These are phyloP conservation scores for Pachydiplax longipennis DNA, from an alignment of 2,888 invertebrate genomes.

Conservation along the genomic window DNA sequence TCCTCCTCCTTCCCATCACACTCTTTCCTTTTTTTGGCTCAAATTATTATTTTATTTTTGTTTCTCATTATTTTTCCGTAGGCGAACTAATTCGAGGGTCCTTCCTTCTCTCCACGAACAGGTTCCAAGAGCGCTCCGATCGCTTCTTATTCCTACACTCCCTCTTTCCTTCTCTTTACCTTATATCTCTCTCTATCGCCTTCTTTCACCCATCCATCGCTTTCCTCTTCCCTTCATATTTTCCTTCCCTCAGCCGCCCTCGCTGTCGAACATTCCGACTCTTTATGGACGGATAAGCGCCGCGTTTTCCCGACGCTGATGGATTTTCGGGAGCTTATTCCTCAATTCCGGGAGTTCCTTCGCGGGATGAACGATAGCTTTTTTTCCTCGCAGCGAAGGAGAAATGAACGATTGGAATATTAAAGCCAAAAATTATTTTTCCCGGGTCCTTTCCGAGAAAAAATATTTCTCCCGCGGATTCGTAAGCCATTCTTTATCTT, in stretches of 20 bases:
- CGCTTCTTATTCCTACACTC: background rate
- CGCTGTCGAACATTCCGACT: background rate
- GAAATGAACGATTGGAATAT: too few species aligned
- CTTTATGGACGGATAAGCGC: slow-evolving; percentile 10
- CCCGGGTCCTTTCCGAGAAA: too few species aligned
- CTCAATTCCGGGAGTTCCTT: too few species aligned
- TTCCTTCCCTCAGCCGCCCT: background rate
- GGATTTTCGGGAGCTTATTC: background rate
- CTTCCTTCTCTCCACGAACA: slow-evolving; percentile 21
- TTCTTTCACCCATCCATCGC: slow-evolving; percentile 14
- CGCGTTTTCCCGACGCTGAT: background rate
- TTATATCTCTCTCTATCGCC: background rate
- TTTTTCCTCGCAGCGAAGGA: too few species aligned
- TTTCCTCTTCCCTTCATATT: too few species aligned
- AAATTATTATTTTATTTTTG: slow-evolving; percentile 44
- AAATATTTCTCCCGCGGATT: too few species aligned
- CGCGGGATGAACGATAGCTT: too few species aligned
- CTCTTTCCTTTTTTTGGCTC: slow-evolving; percentile 22
- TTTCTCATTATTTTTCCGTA: slow-evolving; percentile 45
- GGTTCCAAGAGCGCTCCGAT: slow-evolving; percentile 21
- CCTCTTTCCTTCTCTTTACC: background rate
- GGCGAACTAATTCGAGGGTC: slow-evolving; percentile 45
- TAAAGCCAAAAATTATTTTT: too few species aligned
- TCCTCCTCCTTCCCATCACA: background rate
- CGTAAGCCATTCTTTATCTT: too few species aligned